Evolutionary conservation across 2,888 invertebrate species (phyloP), one percentile per base, ranked within the genome.

Genomic region (Drosophila neonasuta): DNA sequence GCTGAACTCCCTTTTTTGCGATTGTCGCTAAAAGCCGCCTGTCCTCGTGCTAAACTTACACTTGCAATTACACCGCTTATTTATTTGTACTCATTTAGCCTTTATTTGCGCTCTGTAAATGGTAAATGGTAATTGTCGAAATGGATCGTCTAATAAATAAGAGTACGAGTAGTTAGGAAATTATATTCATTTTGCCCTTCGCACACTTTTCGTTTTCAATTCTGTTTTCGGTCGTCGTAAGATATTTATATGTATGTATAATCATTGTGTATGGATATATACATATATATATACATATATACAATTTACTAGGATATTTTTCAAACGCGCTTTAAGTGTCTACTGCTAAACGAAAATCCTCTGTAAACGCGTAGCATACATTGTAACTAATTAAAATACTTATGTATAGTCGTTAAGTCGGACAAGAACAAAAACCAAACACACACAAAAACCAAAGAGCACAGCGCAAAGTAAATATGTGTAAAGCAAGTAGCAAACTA

Each of bases 251-350:
- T 55, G 11, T 34, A 34, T 11, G n/a, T 36, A 11, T 36, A 36
- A 36, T 36, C 34, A 70, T 60, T 13, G 70, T 75, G 46, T 71
- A 71, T 46, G 64, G 17, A 50, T 45, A 69, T 50, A 56, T 41
- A 57, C 68, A 49, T 54, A 68, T 15, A 15, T 15, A 15, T 54
- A 68, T 15, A 15, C 52, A 68, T 45, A 69, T 49, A 56, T 36
- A 57, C 17, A 17, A 17, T 69, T 51, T 54, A 68, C 56, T 71
- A 72, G 71, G 61, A 73, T 68, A 79, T 74, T 81, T 83, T 81
- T 73, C 52, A 67, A 80, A 74, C 59, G 70, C 75, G 88, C 88
- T 88, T 88, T 88, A 80, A 84, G 87, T 90, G 90, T 89, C 89
- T 88, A 90, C 79, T 76, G 76, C 69, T 88, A 79, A 69, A 63